Evolutionary conservation across 2,888 invertebrate species (phyloP).

Genomic region (Lomographa bimaculata): DNA sequence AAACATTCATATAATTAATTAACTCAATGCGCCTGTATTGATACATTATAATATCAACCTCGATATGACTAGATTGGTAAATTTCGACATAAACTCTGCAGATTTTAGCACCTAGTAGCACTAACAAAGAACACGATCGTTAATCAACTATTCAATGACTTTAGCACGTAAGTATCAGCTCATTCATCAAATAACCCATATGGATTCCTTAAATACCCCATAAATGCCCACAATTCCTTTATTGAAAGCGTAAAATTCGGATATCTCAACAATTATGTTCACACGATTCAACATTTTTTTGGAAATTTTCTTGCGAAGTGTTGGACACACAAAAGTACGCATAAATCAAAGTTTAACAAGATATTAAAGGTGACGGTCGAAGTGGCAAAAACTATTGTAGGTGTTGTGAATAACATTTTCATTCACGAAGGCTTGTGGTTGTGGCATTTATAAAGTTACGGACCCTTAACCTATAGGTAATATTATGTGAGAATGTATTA

Average conservation of each 20-base stretch:
- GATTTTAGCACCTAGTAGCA: slow-evolving; percentile 28
- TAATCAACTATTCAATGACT: slow-evolving; percentile 46
- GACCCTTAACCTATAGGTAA: no score
- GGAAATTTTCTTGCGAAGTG: slow-evolving; percentile 23
- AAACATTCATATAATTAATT: no score
- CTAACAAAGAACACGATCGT: slow-evolving; percentile 38
- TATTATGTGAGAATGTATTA: no score
- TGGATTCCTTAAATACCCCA: slow-evolving; percentile 58
- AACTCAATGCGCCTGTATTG: no score
- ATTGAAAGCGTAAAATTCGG: slow-evolving; percentile 64
- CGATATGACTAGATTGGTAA: no score
- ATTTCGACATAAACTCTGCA: no score
- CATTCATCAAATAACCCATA: slow-evolving; percentile 60
- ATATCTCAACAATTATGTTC: slow-evolving; percentile 51
- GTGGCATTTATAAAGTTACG: slow-evolving; percentile 33
- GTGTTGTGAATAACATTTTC: slow-evolving; percentile 45
- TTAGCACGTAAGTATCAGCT: slow-evolving; percentile 46
- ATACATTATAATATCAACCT: no score
- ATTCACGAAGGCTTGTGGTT: slow-evolving; percentile 49
- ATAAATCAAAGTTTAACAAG: slow-evolving; percentile 78
- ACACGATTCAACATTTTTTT: slow-evolving; percentile 44
- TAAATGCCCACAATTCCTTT: slow-evolving; percentile 76
- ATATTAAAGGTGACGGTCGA: slow-evolving; percentile 56
- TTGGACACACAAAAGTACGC: slow-evolving; percentile 45
- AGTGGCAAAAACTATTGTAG: slow-evolving; percentile 71